phyloP scores from a whole-genome alignment of 2,113 vertebrate genomes.

The Lepus timidus region DNA sequence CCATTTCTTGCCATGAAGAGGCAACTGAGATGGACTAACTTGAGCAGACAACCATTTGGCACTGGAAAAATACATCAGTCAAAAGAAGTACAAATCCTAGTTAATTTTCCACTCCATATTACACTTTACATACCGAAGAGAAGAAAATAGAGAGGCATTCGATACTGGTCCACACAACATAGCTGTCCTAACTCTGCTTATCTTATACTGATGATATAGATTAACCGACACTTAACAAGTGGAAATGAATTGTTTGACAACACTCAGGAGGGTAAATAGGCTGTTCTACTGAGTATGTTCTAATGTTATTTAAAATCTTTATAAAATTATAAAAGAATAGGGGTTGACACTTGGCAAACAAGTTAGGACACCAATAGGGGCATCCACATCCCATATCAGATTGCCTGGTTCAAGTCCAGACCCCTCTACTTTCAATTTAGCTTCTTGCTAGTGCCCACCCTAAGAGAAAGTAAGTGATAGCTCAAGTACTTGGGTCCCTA shows the following conservation, averaged over 20 bases:
- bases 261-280: neutral
- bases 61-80: neutral
- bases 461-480: too few species aligned
- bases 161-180: neutral
- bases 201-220: neutral
- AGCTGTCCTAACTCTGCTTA: constrained; percentile 22
- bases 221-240: neutral
- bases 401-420: too few species aligned
- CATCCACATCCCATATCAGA: too few species aligned
- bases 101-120: neutral
- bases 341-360: too few species aligned
- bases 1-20: neutral
- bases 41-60: constrained; percentile 23
- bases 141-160: neutral
- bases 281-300: neutral
- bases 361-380: too few species aligned
- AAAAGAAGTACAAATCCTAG: constrained; percentile 52
- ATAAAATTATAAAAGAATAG: neutral
- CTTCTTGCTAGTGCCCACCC: too few species aligned
- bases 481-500: too few species aligned
- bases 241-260: neutral
- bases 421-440: too few species aligned
- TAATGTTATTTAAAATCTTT: constrained; percentile 11
- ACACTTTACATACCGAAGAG: neutral
- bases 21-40: neutral